Conservation (phyloP, 1,140 invertebrate species). For the Apis dorsata region DNA sequence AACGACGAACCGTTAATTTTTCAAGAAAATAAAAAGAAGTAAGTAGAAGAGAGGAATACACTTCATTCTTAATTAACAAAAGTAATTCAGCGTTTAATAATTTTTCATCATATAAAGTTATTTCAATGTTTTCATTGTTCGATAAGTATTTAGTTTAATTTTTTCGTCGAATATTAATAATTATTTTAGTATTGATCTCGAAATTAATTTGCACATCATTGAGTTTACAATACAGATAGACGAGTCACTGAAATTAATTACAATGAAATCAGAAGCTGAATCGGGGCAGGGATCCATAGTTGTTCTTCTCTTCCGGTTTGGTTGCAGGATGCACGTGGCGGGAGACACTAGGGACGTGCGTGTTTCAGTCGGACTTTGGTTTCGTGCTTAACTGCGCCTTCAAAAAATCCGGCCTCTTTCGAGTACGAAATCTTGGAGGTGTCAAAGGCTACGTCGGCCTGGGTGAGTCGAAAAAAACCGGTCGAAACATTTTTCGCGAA, state of each 20-base stretch:
- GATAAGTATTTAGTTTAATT: no score
- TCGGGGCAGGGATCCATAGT: slow-evolving; percentile 55
- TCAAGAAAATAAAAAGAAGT: no score
- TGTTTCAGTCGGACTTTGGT: slow-evolving; percentile 92
- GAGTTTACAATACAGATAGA: not conserved
- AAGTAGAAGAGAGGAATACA: no score
- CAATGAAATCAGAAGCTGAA: slow-evolving; percentile 1
- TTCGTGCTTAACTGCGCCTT: slow-evolving; percentile 93
- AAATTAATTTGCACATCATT: no score
- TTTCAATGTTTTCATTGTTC: no score
- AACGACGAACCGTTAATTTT: no score
- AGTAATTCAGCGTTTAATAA: no score
- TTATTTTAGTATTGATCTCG: no score
- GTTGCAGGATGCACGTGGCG: slow-evolving; percentile 79
- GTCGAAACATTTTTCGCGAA: slow-evolving; percentile 16
- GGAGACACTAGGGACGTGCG: slow-evolving; percentile 84
- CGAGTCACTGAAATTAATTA: not conserved
- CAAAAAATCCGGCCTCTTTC: slow-evolving; percentile 93
- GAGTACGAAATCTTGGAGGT: slow-evolving; percentile 92
- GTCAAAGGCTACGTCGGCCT: slow-evolving; percentile 92
- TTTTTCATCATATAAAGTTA: no score
- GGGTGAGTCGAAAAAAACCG: slow-evolving; percentile 82
- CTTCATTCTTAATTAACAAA: no score
- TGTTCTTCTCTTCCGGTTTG: slow-evolving; percentile 70
- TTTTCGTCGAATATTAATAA: no score